phyloP scores from a whole-genome alignment of 2,797 vertebrate species.

The Bryconaethiops microstoma region DNA sequence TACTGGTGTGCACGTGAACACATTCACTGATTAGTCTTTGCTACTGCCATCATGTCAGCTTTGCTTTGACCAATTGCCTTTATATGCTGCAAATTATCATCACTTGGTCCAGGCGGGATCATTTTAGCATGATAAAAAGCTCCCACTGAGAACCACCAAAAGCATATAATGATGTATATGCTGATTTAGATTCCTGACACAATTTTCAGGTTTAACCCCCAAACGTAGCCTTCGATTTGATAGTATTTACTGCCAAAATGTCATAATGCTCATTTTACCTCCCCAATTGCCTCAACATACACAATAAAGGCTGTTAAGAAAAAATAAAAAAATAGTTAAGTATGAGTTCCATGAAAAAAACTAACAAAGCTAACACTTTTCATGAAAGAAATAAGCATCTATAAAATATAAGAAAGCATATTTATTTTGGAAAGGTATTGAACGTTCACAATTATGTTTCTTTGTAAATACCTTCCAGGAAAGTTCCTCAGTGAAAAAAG shows the following conservation, averaged over 20 bases:
- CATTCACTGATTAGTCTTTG: not conserved
- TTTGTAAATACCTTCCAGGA: too few relatives aligned
- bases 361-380: not conserved
- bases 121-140: not conserved
- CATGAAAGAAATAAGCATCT: not conserved
- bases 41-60: not conserved
- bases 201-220: conserved; percentile 67
- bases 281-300: conserved; percentile 55
- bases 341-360: conserved; percentile 15
- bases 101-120: not conserved
- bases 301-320: conserved; percentile 59
- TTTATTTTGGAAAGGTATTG: too few relatives aligned
- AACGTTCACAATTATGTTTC: too few relatives aligned
- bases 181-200: conserved; percentile 57
- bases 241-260: conserved; percentile 68
- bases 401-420: too few relatives aligned
- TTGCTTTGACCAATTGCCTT: not conserved
- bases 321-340: conserved; percentile 14
- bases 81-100: not conserved
- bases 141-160: not conserved
- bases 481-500: too few relatives aligned
- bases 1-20: not conserved
- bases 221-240: conserved; percentile 63
- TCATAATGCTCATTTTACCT: conserved; percentile 70
- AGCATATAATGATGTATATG: conserved; percentile 46